A percentile compares a stretch with the other conserved stretches of the same genome.
Evolutionary conservation across 2,888 invertebrate species (phyloP).

Genomic region (Tenthredo distinguenda): DNA sequence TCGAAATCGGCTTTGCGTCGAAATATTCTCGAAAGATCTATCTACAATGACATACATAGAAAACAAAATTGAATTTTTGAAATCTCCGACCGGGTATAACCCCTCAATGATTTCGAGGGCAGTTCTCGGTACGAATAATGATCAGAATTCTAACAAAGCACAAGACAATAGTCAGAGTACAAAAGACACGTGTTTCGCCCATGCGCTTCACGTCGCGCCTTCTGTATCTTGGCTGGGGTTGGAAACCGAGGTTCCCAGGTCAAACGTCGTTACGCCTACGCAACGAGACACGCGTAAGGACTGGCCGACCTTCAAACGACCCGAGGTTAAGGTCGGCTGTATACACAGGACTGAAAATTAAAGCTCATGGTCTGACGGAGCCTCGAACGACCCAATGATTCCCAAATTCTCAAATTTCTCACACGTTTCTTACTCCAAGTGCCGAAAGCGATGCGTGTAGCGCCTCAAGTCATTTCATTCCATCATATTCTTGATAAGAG

Average conservation of each 20-base stretch:
- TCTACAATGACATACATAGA: too few relatives aligned
- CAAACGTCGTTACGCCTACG: constrained; percentile 34
- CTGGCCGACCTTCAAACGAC: constrained; percentile 33
- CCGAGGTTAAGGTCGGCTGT: constrained; percentile 30
- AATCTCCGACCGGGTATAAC: too few relatives aligned
- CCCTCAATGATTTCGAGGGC: background rate
- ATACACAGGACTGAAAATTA: background rate
- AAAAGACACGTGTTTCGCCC: constrained; percentile 22
- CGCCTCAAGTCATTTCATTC: too few relatives aligned
- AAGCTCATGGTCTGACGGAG: background rate
- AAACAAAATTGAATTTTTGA: too few relatives aligned
- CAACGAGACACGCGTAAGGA: constrained; percentile 6
- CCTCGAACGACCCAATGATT: background rate
- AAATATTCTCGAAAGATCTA: too few relatives aligned
- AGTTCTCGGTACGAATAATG: background rate
- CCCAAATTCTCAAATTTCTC: too few relatives aligned
- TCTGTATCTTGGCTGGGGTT: background rate
- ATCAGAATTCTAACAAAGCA: background rate
- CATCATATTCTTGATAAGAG: too few relatives aligned
- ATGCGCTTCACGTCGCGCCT: constrained; percentile 17
- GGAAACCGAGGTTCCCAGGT: background rate
- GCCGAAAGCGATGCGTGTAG: too few relatives aligned
- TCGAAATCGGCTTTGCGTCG: too few relatives aligned
- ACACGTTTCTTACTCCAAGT: too few relatives aligned
- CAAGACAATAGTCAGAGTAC: background rate